Base-by-base conservation (phyloP, 2,113 vertebrate species). In the Alosa alosa region DNA sequence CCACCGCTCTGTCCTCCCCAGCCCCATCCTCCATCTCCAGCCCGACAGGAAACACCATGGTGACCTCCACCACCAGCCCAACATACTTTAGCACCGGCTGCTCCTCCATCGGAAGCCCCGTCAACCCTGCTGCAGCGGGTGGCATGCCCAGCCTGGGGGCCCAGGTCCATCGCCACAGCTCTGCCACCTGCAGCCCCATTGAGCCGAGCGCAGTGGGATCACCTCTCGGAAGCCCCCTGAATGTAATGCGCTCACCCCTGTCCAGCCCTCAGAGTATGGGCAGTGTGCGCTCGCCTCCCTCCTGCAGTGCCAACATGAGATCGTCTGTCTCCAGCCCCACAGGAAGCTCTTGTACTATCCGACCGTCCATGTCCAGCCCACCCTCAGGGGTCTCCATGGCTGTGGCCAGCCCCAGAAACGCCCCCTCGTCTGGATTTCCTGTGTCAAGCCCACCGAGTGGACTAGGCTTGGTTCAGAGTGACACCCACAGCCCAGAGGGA, bases 181-280 rank as follows among this genome's bases (percentile, higher is more conserved):
- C 97, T 85, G 93, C 95, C 89, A 94, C 97, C 17, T 97, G 97
- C 93, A 99, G 98, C 93, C 98, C 98, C 0, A 94, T 96, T 0
- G 97, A 97, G 0, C 93, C 96, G 44, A 97, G 96, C 94, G 97
- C 94, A 0, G 95, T 98, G 17, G 97, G 96, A 25, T 98, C 98
- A 52, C 98, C 98, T 0, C 96, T 98, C 83, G 96, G 97, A 82
- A 99, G 97, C 90, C 97, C 97, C 0, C 93, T 97, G 87, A 97
- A 97, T 93, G 95, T 97, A 91, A 97, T 99, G 97, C 97, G 97
- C 89, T 99, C 98, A 0, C 97, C 98, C 0, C 96, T 99, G 91
- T 99, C 98, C 90, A 99, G 98, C 84, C 97, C 98, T 50, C 97
- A 96, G 49, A 99, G 98, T 86, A 97, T 99, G 86, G 96, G 97